Base-by-base conservation (phyloP, 2,888 invertebrate species). In the Drosophila melanosoma region DNA sequence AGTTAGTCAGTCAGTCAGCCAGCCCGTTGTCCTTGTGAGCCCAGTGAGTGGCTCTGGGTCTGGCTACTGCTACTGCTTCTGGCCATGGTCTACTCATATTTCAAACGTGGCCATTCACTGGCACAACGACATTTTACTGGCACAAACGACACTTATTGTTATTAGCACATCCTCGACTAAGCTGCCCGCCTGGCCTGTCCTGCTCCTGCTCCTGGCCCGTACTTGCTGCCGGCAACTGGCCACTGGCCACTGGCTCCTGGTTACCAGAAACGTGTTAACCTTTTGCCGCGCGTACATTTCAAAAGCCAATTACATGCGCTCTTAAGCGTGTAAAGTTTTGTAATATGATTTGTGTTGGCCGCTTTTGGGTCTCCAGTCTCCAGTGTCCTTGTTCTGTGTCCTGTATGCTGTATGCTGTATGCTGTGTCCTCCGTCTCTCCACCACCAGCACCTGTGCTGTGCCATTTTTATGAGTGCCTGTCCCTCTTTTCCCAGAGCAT, bases 231-330 rank as follows among this genome's bases (percentile, higher is more conserved):
- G 6, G 7, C 20, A 11, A 45, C 45, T 45, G 45, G 11, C 42
- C n/a, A 15, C 17, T 38, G 51, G 33, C 54, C 36, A 1, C 15
- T 42, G 65, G 53, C 66, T 64, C 64, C 68, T 67, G 69, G 79
- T 60, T 72, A 66, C 68, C 60, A 73, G 33, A 59, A 81, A 84
- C 79, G 90, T 89, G 86, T 86, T 87, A 89, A 87, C 86, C 90
- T 85, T 81, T 89, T 77, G 82, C 63, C 73, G 72, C 76, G 82
- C 74, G 75, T 53, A 79, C 87, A 87, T 86, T 90, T 88, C 83
- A 90, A 92, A 91, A 91, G 92, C 92, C 92, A 91, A 91, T 92
- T 91, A 91, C 91, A 91, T 91, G 90, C 90, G 87, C 91, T 92
- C 87, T 91, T 89, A 82, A 91, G 91, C 90, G 91, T 91, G 90